These are phyloP conservation scores for Corvus moneduloides DNA, from an alignment of 2,113 vertebrate species.

Conservation along the genomic window DNA sequence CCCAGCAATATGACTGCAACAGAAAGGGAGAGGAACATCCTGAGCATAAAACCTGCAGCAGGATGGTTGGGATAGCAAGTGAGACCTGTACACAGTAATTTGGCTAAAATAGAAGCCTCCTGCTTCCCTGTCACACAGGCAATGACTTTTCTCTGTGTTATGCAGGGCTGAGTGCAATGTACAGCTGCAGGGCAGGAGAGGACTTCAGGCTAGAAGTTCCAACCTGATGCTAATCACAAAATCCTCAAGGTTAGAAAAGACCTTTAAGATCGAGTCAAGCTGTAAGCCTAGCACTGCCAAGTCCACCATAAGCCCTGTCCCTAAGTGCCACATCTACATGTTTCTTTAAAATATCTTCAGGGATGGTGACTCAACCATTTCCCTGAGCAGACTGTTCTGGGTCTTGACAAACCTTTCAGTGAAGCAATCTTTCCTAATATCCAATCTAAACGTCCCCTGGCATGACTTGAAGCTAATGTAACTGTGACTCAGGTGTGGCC, in stretches of 20 bases:
- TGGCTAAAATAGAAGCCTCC: background rate
- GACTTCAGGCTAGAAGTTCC: background rate
- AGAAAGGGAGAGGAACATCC: background rate
- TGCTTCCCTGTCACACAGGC: background rate
- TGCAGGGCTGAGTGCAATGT: background rate
- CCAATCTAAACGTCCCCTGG: background rate
- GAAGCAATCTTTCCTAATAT: background rate
- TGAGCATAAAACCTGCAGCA: background rate
- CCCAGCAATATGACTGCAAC: background rate
- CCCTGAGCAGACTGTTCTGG: background rate
- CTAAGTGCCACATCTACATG: fast-evolving
- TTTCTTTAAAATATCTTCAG: background rate
- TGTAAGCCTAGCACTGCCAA: background rate
- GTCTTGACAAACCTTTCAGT: background rate
- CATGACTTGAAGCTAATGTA: background rate
- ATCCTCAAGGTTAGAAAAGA: background rate
- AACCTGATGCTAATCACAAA: background rate
- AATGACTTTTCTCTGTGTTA: background rate
- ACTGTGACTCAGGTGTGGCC: background rate
- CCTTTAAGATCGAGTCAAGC: background rate
- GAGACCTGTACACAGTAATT: background rate
- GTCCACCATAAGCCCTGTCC: background rate
- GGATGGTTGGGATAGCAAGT: background rate
- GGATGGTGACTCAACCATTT: background rate
- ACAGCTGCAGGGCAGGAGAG: background rate